phyloP scores from a whole-genome alignment of 1,140 invertebrate genomes.

The Procambarus virginalis region DNA sequence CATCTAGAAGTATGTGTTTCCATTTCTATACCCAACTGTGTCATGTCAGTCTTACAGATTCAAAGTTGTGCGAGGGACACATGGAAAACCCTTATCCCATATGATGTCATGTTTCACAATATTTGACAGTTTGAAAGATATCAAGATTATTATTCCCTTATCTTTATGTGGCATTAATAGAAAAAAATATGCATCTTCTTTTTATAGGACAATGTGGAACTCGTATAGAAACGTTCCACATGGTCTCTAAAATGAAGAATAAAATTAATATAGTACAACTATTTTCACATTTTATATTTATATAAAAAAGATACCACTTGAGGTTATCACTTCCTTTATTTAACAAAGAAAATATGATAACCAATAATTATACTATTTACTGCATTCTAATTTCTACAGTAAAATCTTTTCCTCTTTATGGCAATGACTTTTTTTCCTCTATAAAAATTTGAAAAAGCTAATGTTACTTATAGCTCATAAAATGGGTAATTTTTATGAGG shows the following conservation, averaged over 20 bases:
- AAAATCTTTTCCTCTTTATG: neutral
- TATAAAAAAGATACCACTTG: neutral
- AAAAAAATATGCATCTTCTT: neutral
- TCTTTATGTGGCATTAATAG: neutral
- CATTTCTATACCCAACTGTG: neutral
- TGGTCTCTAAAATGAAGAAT: neutral
- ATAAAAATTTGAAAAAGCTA: neutral
- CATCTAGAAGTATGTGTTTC: neutral
- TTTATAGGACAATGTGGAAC: neutral
- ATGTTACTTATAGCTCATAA: neutral
- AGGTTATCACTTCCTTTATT: constrained; percentile 34
- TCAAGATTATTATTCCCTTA: neutral
- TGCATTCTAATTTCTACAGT: constrained; percentile 1
- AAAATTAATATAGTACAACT: neutral
- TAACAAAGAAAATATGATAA: constrained; percentile 44
- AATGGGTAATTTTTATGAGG: neutral
- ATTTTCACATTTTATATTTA: neutral
- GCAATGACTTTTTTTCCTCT: neutral
- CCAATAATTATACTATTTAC: constrained; percentile 32
- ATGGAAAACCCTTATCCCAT: neutral
- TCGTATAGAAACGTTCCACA: neutral
- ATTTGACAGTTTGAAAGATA: no score
- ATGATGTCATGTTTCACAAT: neutral
- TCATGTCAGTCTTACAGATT: neutral
- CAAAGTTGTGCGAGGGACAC: neutral